Conservation (phyloP, 1,140 invertebrate species). For the Onthophagus taurus region DNA sequence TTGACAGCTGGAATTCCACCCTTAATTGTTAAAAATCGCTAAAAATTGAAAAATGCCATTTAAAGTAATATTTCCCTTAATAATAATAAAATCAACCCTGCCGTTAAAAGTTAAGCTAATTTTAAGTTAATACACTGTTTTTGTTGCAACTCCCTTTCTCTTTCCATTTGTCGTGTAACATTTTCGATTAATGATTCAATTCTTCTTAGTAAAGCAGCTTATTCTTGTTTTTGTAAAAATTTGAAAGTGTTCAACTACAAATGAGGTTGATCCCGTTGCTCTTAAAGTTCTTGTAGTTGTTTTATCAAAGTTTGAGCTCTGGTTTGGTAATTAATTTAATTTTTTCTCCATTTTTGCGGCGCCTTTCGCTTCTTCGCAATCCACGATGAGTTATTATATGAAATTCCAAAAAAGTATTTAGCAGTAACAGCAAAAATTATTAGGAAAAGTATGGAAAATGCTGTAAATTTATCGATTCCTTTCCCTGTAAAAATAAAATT, state of each 20-base stretch:
- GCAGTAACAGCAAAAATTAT: conserved; percentile 54
- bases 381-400: conserved; percentile 96
- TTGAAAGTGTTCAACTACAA: conserved; percentile 90
- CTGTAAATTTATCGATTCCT: conserved; percentile 60
- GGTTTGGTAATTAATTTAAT: conserved; percentile 83
- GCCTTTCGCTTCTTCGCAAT: conserved; percentile 89
- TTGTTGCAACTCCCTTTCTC: conserved; percentile 85
- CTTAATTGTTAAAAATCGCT: too few species aligned
- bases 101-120: too few species aligned
- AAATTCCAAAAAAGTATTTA: conserved; percentile 62
- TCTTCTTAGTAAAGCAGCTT: conserved; percentile 79
- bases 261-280: conserved; percentile 82
- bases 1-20: too few species aligned
- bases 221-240: conserved; percentile 83
- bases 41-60: too few species aligned
- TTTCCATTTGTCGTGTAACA: conserved; percentile 80
- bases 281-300: conserved; percentile 77
- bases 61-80: too few species aligned
- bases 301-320: conserved; percentile 81
- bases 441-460: conserved; percentile 71
- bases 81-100: too few species aligned
- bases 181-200: conserved; percentile 83
- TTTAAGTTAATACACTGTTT: too few species aligned
- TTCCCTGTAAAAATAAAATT: conserved; percentile 79
- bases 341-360: conserved; percentile 98